Conservation (phyloP, 2,797 vertebrate species). For the Silurus lanzhouensis region DNA sequence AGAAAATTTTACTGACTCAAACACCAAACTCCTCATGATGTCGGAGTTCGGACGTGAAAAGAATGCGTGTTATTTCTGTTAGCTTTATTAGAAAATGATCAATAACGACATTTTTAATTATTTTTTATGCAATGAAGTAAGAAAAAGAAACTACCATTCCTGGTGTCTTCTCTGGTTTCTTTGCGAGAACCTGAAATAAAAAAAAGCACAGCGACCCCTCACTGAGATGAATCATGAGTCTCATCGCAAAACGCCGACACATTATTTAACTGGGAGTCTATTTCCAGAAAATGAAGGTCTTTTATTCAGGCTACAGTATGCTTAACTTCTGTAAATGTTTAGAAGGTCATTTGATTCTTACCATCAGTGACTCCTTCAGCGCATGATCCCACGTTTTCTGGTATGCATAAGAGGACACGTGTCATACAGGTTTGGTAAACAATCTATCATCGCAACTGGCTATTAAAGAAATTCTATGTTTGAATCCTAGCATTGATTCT, state of each 20-base stretch:
- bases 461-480: conserved; percentile 2
- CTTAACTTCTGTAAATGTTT: too few relatives aligned
- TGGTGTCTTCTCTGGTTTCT: not conserved
- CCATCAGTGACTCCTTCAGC: not conserved
- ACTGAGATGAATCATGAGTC: not conserved
- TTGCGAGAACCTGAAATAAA: conserved; percentile 31
- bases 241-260: not conserved
- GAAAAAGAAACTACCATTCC: conserved; percentile 17
- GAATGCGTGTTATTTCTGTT: not conserved
- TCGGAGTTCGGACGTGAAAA: too few relatives aligned
- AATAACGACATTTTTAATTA: too few relatives aligned
- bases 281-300: conserved; percentile 9
- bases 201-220: not conserved
- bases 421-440: not conserved
- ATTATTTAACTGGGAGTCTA: not conserved
- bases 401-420: not conserved
- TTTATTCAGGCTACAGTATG: too few relatives aligned
- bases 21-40: too few relatives aligned
- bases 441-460: not conserved
- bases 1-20: too few relatives aligned
- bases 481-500: conserved; percentile 8
- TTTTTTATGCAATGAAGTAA: not conserved
- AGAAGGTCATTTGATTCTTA: conserved; percentile 7
- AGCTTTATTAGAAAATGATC: not conserved
- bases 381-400: conserved; percentile 21